Evolutionary conservation across 2,797 vertebrate genomes (phyloP), one percentile per base, ranked within the genome.

Genomic region (Alectoris magna): DNA sequence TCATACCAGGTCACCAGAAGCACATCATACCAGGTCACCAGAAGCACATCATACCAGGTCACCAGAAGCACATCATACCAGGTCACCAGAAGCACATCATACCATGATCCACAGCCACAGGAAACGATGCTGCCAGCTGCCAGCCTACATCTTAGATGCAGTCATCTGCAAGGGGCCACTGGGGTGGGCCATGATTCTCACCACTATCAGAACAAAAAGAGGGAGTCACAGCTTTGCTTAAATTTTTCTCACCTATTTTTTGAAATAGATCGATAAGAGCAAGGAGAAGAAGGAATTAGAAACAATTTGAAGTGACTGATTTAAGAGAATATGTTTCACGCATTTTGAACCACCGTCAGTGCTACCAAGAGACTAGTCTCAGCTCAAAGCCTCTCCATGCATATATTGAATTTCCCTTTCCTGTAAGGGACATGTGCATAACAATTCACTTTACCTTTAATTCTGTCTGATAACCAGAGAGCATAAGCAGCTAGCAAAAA

Each of bases 61-160:
- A 34, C 34, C 34, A 34, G 38, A 39, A 34, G 34, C 34, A 34
- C 34, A 34, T 34, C 34, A 6, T 34, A 34, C 34, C 19, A 29
- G 83, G 11, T 23, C 63, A 69, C 26, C 14, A 63, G 38, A 39
- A 39, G 38, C 38, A 39, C 38, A 14, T 5, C 11, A 2, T 1
- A 11, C 53, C 44, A 6, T 13, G 17, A 31, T 46, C 10, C 39
- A 12, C 56, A 49, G 67, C 43, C 72, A 34, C 1, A 15, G 72
- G 51, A 58, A 81, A 41, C 2, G 0, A 0, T 0, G 1, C 13
- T 48, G 39, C 23, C 2, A 0, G 53, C 74, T 87, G 44, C 67
- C 79, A 55, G 31, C 4, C 63, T 55, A 58, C 71, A 76, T 67
- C 55, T n/a, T 56, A 51, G 51, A 75, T 43, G 6, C 10, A 41